Conservation (phyloP, 2,113 vertebrate species). For the Lasiurus borealis region DNA sequence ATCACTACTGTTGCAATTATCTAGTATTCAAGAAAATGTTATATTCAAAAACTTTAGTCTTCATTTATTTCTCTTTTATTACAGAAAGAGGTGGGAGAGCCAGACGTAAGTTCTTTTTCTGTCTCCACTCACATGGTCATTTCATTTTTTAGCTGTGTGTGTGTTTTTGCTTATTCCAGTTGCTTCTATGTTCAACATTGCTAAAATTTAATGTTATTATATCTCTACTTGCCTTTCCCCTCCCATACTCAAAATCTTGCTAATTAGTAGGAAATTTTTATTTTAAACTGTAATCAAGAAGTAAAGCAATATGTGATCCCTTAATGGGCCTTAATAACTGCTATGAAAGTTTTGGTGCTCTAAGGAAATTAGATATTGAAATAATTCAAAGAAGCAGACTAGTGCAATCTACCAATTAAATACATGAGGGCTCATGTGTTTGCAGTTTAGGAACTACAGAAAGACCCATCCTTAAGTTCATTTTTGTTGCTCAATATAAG, state of each 20-base stretch:
- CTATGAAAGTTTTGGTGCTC: not conserved
- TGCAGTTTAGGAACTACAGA: not conserved
- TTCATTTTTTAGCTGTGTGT: not conserved
- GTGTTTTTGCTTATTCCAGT: not conserved
- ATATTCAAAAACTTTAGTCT: not conserved
- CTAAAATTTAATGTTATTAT: not conserved
- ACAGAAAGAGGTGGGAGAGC: not conserved
- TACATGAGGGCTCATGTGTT: not conserved
- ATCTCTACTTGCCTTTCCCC: not conserved
- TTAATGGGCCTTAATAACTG: not conserved
- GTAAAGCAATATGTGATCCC: not conserved
- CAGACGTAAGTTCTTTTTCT: not conserved
- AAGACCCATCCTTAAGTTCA: not conserved
- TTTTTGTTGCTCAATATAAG: not conserved
- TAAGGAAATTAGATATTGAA: not conserved
- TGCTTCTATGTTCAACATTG: not conserved
- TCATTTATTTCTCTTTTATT: conserved; percentile 9
- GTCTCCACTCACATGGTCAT: not conserved
- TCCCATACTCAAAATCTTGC: not conserved
- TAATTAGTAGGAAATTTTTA: not conserved
- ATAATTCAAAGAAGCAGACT: not conserved
- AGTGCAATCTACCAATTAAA: not conserved
- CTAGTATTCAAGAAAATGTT: not conserved
- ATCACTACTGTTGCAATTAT: not conserved
- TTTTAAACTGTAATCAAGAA: not conserved